Conservation (phyloP, 1,140 invertebrate genomes). For the Diabrotica undecimpunctata region DNA sequence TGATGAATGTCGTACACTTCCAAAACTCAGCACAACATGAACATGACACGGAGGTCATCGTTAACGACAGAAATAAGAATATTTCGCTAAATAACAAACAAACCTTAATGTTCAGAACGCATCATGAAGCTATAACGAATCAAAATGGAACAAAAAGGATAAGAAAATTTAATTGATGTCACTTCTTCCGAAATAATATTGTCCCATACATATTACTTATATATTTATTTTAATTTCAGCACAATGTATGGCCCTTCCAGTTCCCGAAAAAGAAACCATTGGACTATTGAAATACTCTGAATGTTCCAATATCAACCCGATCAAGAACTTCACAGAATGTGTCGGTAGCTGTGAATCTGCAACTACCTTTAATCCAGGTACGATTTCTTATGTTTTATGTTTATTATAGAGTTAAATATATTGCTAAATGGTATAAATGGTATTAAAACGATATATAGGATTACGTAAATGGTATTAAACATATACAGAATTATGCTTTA, state of each 20-base stretch:
- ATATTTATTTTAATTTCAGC: conserved; percentile 46
- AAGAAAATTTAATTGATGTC: neutral
- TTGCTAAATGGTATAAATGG: too few species aligned
- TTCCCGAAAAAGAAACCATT: conserved; percentile 54
- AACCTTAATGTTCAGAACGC: too few species aligned
- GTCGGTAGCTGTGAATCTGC: conserved; percentile 62
- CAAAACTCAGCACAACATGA: too few species aligned
- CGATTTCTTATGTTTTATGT: conserved; percentile 29
- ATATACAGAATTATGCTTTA: too few species aligned
- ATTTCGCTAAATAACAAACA: too few species aligned
- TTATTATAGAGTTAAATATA: neutral
- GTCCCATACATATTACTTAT: neutral
- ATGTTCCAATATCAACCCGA: conserved; percentile 58
- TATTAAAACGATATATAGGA: too few species aligned
- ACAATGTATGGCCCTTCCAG: conserved; percentile 52
- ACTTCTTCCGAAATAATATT: neutral
- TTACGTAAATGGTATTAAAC: too few species aligned
- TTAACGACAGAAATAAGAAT: too few species aligned
- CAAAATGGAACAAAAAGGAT: neutral
- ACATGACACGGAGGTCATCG: too few species aligned
- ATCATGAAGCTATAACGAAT: too few species aligned
- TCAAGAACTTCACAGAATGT: conserved; percentile 62
- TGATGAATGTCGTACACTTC: too few species aligned
- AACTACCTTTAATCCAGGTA: conserved; percentile 60
- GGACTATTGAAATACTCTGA: conserved; percentile 51